Evolutionary conservation across 2,888 invertebrate genomes (phyloP).

Genomic region (Chrysomela aeneicollis): DNA sequence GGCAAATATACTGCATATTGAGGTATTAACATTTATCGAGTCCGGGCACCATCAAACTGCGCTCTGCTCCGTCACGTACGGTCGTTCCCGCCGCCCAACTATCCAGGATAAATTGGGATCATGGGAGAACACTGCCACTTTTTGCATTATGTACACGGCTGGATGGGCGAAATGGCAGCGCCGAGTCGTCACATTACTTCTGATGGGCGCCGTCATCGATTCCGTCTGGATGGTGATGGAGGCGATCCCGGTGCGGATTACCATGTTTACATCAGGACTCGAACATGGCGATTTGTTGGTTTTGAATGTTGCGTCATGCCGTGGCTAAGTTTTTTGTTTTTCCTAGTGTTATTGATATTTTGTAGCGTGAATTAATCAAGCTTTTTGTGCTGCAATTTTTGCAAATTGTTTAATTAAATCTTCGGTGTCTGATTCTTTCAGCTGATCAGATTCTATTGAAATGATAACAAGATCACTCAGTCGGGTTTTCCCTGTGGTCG

Average conservation of each 20-base stretch:
- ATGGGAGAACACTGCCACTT: constrained; percentile 37
- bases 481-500: too few relatives aligned
- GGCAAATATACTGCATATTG: constrained; percentile 62
- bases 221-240: constrained; percentile 6
- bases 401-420: too few relatives aligned
- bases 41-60: constrained; percentile 47
- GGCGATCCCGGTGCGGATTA: too few relatives aligned
- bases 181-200: constrained; percentile 17
- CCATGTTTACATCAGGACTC: background rate
- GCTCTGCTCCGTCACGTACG: constrained; percentile 50
- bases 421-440: too few relatives aligned
- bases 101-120: constrained; percentile 49
- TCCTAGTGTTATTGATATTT: too few relatives aligned
- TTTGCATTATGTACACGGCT: constrained; percentile 26
- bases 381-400: too few relatives aligned
- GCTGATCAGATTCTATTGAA: too few relatives aligned
- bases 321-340: too few relatives aligned
- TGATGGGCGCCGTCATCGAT: constrained; percentile 4
- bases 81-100: constrained; percentile 48
- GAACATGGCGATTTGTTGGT: background rate
- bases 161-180: constrained; percentile 15
- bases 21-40: constrained; percentile 62
- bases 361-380: too few relatives aligned
- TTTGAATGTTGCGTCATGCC: too few relatives aligned
- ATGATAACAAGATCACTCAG: too few relatives aligned